Percentiles rank a stretch among this genome's conserved stretches.
These are phyloP conservation scores for Opisthograptis luteolata DNA, from an alignment of 2,888 invertebrate genomes.

Conservation along the genomic window DNA sequence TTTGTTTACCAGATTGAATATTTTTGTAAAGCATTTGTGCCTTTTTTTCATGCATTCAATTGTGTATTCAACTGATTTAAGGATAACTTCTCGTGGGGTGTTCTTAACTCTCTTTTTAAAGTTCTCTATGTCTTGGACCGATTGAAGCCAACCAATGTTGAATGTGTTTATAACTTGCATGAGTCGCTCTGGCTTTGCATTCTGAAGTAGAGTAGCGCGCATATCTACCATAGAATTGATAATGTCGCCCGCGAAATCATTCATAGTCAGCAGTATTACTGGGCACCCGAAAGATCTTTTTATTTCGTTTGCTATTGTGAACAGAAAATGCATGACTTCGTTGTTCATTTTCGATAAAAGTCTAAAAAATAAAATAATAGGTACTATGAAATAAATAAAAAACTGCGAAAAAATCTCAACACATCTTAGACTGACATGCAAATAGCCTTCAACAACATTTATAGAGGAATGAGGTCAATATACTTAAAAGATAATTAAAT, in stretches of 20 bases:
- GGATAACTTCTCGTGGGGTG: conserved; percentile 44
- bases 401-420: conserved; percentile 1
- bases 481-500: too few species aligned
- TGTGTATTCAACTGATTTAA: conserved; percentile 45
- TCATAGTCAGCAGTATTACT: conserved; percentile 50
- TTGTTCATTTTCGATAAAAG: conserved; percentile 41
- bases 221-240: conserved; percentile 39
- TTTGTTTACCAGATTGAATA: conserved; percentile 30
- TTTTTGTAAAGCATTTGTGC: conserved; percentile 29
- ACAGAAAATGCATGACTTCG: conserved; percentile 37
- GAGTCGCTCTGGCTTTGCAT: conserved; percentile 27
- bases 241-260: conserved; percentile 45
- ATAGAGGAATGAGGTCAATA: too few species aligned
- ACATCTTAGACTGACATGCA: too few species aligned
- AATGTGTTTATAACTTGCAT: conserved; percentile 41
- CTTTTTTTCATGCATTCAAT: conserved; percentile 40
- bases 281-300: conserved; percentile 50
- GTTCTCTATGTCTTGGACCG: conserved; percentile 45
- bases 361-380: conserved; percentile 28
- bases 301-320: conserved; percentile 46
- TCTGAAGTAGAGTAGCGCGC: conserved; percentile 32
- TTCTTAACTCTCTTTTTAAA: conserved; percentile 43
- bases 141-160: conserved; percentile 51
- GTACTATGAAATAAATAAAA: conserved; percentile 4
- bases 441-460: too few species aligned